Conservation (phyloP, 2,797 vertebrate genomes). For the Setipinna tenuifilis region DNA sequence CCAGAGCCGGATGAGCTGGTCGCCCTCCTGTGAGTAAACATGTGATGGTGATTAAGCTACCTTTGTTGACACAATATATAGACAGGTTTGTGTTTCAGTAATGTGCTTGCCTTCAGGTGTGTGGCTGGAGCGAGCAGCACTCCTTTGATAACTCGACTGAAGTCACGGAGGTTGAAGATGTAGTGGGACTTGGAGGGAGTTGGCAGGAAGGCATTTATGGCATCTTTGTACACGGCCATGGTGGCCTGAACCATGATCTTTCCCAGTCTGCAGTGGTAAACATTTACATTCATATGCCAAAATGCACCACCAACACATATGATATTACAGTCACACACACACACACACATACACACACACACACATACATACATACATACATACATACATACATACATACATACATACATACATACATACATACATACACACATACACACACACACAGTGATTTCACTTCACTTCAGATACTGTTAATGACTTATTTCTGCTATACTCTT, state of each 20-base stretch:
- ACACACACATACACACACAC: too few species aligned
- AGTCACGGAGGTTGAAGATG: conserved; percentile 93
- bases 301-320: too few species aligned
- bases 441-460: too few species aligned
- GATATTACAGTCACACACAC: too few species aligned
- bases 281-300: not conserved
- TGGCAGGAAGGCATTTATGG: conserved; percentile 87
- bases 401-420: too few species aligned
- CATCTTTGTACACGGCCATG: conserved; percentile 83
- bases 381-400: too few species aligned
- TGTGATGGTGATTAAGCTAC: not conserved
- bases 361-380: too few species aligned
- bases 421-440: too few species aligned
- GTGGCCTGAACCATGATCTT: conserved; percentile 90
- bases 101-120: conserved; percentile 82
- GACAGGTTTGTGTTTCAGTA: not conserved
- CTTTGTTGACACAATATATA: not conserved
- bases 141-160: conserved; percentile 87
- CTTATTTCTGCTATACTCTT: too few species aligned
- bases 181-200: conserved; percentile 96
- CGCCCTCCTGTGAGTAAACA: conserved; percentile 76
- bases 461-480: too few species aligned
- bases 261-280: conserved; percentile 73
- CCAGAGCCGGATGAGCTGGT: conserved; percentile 92
- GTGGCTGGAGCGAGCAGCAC: conserved; percentile 88